phyloP scores from a whole-genome alignment of 2,888 invertebrate genomes.

The Yponomeuta cagnagella region DNA sequence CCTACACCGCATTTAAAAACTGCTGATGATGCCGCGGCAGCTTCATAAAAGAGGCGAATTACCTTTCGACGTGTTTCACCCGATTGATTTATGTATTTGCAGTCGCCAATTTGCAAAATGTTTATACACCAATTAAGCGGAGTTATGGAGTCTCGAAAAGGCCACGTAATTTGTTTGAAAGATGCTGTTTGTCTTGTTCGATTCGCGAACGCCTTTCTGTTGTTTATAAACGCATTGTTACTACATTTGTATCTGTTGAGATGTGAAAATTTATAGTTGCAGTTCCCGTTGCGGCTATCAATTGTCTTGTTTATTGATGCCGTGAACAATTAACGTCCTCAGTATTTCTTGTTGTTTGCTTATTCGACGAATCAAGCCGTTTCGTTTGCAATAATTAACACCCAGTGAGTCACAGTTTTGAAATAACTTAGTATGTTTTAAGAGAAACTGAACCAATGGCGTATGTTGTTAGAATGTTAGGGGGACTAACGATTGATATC shows the following conservation, averaged over 20 bases:
- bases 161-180: constrained; percentile 22
- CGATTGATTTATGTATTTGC: constrained; percentile 47
- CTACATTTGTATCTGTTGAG: constrained; percentile 25
- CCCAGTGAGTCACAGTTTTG: background rate
- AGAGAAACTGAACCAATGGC: background rate
- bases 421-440: background rate
- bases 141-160: constrained; percentile 44
- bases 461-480: constrained; percentile 36
- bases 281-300: constrained; percentile 7
- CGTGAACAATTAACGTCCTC: constrained; percentile 11
- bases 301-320: constrained; percentile 13
- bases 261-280: constrained; percentile 17
- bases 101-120: constrained; percentile 49
- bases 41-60: constrained; percentile 25
- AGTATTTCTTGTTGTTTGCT: constrained; percentile 6
- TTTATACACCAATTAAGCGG: constrained; percentile 47
- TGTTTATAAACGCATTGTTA: constrained; percentile 18
- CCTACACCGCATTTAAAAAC: constrained; percentile 29
- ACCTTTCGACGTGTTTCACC: constrained; percentile 23
- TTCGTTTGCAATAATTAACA: background rate
- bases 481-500: constrained; percentile 63
- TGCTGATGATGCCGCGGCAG: constrained; percentile 13
- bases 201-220: constrained; percentile 21
- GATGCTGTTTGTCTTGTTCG: constrained; percentile 26
- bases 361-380: background rate